Base-by-base conservation (phyloP, 1,140 invertebrate species). In the Cyclina sinensis region DNA sequence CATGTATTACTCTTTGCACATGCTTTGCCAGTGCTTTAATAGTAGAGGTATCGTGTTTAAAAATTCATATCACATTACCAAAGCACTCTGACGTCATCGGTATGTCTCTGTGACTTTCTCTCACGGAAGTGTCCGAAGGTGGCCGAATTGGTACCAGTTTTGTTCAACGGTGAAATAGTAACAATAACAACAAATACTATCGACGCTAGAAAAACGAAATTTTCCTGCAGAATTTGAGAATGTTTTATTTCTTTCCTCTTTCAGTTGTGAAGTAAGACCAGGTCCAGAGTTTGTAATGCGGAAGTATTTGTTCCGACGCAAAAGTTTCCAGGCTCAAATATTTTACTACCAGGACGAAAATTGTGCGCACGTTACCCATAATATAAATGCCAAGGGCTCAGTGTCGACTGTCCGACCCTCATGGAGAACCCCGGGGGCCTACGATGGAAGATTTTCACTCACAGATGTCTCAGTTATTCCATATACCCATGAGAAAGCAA, bases 221-320 rank as follows among this genome's bases (percentile, higher is more conserved):
- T n/a, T n/a, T n/a, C n/a, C n/a, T n/a, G n/a, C n/a, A n/a, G n/a
- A n/a, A n/a, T n/a, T n/a, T n/a, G n/a, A n/a, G n/a, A n/a, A 11
- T 7, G 18, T 48, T 11, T 48, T 48, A 11, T 48, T 48, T 57
- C 3, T 18, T 21, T 57, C 18, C n/a, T 27, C 1, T 90, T 90
- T 74, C 51, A 90, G 89, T 3, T 90, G 89, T 62, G 89, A 90
- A 51, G 57, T 46, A 30, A 78, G 82, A 74, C 89, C 83, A 48
- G 89, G 89, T 46, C 89, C 89, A 46, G 89, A 90, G 79, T 90
- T 90, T 78, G 65, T 90, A 9, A 12, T 90, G 57, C 51, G 89
- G 62, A 90, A 90, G 37, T 90, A 90, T 74, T 39, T 73, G 27
- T 90, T 90, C 35, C 43, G 81, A 18, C 48, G 65, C 11, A 79